Conservation (phyloP, 2,113 vertebrate species). For the Osmerus eperlanus region DNA sequence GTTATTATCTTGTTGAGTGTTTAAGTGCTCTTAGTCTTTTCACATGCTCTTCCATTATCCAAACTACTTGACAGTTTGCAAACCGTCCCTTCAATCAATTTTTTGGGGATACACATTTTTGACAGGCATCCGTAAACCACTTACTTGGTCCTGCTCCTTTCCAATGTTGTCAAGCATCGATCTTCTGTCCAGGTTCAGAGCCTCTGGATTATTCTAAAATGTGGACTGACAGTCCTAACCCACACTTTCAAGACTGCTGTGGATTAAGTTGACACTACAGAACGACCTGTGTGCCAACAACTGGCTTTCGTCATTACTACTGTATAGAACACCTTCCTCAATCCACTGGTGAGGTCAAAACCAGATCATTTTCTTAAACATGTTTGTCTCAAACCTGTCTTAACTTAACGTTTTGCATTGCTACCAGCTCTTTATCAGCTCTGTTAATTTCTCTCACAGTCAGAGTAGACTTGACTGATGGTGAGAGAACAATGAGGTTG, state of each 20-base stretch:
- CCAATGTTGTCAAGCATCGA: background rate
- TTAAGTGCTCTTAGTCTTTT: constrained; percentile 2
- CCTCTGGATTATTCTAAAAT: background rate
- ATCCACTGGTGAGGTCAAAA: background rate
- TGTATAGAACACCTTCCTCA: constrained; percentile 36
- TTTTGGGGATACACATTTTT: background rate
- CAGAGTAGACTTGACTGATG: constrained; percentile 25
- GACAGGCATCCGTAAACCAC: background rate
- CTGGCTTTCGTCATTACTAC: background rate
- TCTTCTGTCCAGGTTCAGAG: background rate
- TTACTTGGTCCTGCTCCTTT: background rate
- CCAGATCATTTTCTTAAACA: no score
- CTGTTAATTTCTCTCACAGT: constrained; percentile 2
- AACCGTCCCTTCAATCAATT: background rate
- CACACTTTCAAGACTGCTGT: background rate
- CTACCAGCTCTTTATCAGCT: constrained; percentile 27
- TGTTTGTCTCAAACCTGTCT: constrained; percentile 7
- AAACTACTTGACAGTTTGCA: background rate
- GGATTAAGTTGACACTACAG: background rate
- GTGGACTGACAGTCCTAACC: background rate
- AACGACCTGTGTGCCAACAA: background rate
- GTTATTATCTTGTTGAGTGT: constrained; percentile 2
- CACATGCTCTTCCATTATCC: background rate
- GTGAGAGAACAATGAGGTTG: constrained; percentile 5
- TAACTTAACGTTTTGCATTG: background rate